Percentiles rank a stretch among this genome's conserved stretches.
Evolutionary conservation across 2,113 vertebrate species (phyloP).

Genomic region (Oncorhynchus kisutch): DNA sequence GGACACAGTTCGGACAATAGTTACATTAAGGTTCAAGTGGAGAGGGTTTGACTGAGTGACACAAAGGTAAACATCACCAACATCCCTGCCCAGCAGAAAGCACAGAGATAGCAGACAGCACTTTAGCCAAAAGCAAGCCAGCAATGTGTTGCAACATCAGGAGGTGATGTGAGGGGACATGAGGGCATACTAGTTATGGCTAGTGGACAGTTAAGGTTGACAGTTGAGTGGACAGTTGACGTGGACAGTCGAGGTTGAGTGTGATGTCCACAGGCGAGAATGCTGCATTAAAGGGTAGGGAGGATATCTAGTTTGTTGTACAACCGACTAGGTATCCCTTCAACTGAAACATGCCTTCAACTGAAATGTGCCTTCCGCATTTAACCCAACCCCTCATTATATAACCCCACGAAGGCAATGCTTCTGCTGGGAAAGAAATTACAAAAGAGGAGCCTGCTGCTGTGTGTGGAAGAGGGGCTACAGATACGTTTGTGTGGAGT

Average conservation of each 20-base stretch:
- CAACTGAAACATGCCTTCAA: too few species aligned
- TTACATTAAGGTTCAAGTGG: conserved; percentile 3
- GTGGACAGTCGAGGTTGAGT: conserved; percentile 34
- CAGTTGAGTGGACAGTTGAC: neutral
- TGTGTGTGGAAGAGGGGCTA: neutral
- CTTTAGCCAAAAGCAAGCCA: neutral
- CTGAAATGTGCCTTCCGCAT: too few species aligned
- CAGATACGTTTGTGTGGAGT: neutral
- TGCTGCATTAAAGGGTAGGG: too few species aligned
- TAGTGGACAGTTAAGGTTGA: neutral
- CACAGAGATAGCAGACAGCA: conserved; percentile 1
- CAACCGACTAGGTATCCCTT: too few species aligned
- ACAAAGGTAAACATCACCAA: conserved; percentile 11
- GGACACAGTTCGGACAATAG: neutral
- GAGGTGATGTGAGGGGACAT: neutral
- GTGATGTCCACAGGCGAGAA: conserved; percentile 2
- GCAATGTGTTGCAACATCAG: neutral
- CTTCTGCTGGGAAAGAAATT: neutral
- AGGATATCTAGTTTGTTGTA: too few species aligned
- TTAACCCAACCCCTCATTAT: neutral
- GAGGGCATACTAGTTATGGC: neutral
- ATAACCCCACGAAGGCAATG: neutral
- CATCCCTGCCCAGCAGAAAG: conserved; percentile 1
- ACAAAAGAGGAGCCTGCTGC: neutral
- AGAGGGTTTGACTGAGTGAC: conserved; percentile 21